Base-by-base conservation (phyloP, 1,140 invertebrate genomes). In the Orchestia grillus region DNA sequence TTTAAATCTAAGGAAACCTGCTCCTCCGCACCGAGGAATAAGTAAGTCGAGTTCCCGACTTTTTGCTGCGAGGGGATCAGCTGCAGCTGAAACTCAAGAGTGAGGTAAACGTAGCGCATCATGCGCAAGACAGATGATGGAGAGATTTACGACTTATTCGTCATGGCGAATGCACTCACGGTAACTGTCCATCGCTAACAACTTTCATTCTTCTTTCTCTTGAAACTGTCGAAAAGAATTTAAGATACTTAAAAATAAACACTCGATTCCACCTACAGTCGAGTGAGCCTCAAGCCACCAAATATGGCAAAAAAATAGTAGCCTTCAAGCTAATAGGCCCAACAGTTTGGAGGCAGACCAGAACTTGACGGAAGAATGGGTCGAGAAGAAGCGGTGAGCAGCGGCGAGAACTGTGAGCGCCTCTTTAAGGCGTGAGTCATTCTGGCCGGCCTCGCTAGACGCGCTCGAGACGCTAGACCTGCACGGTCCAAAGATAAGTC, bases 401-500 rank as follows among this genome's bases (percentile, higher is more conserved):
- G 62, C 28, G 62, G 62, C 62, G 62, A 23, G 15, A 19, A 77
- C 11, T 19, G 62, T 11, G 88, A 94, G 92, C 4, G 92, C 92
- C 43, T 94, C 92, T 94, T 94, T 94, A 94, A 94, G 92, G 92
- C 92, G 40, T 94, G 92, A 94, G 43, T 94, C 92, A 94, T 44
- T 44, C 92, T 44, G 44, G 92, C 43, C 92, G 88, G n/a, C 41
- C 4, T 90, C 88, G 88, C 88, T 41, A 90, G 88, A 90, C 88
- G 88, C 42, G 28, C 16, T 41, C 88, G 43, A 77, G 62, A 77
- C 62, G 3, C 36, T 28, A 77, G 47, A n/a, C n/a, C n/a, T n/a
- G n/a, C n/a, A 53, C 47, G 47, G 47, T 53, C 47, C 47, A 53
- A 53, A 53, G 19, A 53, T 19, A 19, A 6, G 19, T 53, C 47